Base-by-base conservation (phyloP, 64 coral and sea anemone species). In the Catalaphyllia jardinei region DNA sequence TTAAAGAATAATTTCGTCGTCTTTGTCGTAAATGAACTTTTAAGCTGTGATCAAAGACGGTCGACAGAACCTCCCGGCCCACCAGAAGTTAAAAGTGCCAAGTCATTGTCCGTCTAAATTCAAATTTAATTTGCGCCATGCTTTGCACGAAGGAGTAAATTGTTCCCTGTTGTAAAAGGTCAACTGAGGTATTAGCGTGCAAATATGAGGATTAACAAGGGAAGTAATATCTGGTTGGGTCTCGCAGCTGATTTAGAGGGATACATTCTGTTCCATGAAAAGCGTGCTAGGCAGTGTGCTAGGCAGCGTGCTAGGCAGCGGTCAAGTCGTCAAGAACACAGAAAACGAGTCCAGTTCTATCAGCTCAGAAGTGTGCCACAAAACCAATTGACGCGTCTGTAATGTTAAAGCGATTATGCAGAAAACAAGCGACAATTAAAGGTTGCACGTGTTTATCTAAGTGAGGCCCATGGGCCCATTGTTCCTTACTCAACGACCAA, bases 341-440 rank as follows among this genome's bases (percentile, higher is more conserved):
- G 31, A 31, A 85, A 71, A 20, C 29, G 13, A 67, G 81, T 85
- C 67, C 17, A 71, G 52, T 85, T 71, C 39, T 52, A 65, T 4
- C 81, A 71, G 28, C 81, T 19, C 31, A 16, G 39, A 85, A 71
- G 81, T 20, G 60, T 69, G 81, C 81, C 62, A 85, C 39, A 67
- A 85, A 71, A 39, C 62, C 39, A 71, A 67, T 46, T 51, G 60
- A 83, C 60, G 33, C 61, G 35, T 20, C 60, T 49, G 62, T 30
- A 80, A 61, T 80, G 55, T 80, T 80, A 85, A 85, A 71, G 39
- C 81, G 24, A 85, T 85, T 85, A 85, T 85, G 62, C 81, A 71
- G 7, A 25, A 52, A 71, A 85, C 81, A 85, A 85, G 62, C 13
- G 67, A 85, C 81, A 85, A 85, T 85, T 71, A 71, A 71, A 51